phyloP scores from a whole-genome alignment of 2,797 vertebrate species.

The Botia kubotai region DNA sequence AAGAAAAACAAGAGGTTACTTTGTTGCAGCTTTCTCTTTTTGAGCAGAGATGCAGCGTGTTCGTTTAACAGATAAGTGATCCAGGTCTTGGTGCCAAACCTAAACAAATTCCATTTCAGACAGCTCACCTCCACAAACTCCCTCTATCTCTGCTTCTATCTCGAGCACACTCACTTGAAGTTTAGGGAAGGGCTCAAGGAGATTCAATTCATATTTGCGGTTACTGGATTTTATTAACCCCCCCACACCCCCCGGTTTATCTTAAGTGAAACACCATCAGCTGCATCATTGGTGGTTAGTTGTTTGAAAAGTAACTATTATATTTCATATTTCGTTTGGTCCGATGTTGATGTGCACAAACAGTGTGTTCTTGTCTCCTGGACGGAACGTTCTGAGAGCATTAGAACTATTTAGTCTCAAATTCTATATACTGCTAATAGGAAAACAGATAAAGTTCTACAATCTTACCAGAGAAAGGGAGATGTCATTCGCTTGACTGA shows the following conservation, averaged over 20 bases:
- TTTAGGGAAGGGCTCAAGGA: slow-evolving; percentile 64
- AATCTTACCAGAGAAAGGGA: slow-evolving; percentile 28
- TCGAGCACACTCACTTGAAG: slow-evolving; percentile 70
- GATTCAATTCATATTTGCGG: slow-evolving; percentile 63
- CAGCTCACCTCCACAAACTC: slow-evolving; percentile 74
- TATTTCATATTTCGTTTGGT: not conserved
- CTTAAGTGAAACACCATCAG: slow-evolving; percentile 61
- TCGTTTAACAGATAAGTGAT: slow-evolving; percentile 81
- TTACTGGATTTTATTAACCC: slow-evolving; percentile 66
- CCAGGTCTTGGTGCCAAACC: slow-evolving; percentile 76
- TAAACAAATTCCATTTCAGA: slow-evolving; percentile 84
- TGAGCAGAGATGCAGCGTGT: slow-evolving; percentile 73
- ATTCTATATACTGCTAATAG: not conserved
- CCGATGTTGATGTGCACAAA: not conserved
- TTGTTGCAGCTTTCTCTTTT: slow-evolving; percentile 70
- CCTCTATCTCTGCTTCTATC: slow-evolving; percentile 76
- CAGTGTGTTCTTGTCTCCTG: not conserved
- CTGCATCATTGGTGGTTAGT: slow-evolving; percentile 14
- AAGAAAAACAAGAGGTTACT: slow-evolving; percentile 76
- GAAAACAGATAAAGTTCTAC: not conserved
- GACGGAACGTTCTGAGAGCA: not conserved
- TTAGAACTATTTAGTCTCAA: not conserved
- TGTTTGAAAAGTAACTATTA: slow-evolving; percentile 13
- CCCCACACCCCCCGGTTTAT: slow-evolving; percentile 51
- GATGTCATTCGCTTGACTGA: slow-evolving; percentile 43